These are phyloP conservation scores for Apogon talboti DNA, from an alignment of 2,797 vertebrate genomes.

Conservation along the genomic window DNA sequence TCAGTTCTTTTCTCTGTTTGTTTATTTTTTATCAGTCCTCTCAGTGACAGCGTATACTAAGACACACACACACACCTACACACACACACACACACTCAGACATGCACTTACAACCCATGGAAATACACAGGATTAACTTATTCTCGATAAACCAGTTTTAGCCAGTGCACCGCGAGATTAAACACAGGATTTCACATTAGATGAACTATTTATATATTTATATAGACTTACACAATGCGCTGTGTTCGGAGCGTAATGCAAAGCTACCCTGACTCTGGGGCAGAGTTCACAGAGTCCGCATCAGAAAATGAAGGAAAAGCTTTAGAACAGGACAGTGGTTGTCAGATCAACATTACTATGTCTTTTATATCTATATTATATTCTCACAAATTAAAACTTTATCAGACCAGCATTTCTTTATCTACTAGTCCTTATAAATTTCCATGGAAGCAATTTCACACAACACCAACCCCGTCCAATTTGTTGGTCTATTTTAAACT, in stretches of 20 bases:
- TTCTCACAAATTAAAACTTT: conserved; percentile 5
- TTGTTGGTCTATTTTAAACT: conserved; percentile 63
- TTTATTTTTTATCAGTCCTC: conserved; percentile 3
- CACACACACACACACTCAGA: conserved; percentile 5
- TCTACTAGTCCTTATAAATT: conserved; percentile 12
- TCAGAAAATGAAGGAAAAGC: conserved; percentile 18
- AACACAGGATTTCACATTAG: conserved; percentile 67
- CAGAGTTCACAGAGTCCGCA: conserved; percentile 23
- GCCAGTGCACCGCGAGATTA: conserved; percentile 69
- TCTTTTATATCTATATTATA: background rate
- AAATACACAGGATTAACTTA: conserved; percentile 68
- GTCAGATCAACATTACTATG: conserved; percentile 22
- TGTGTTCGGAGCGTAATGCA: conserved; percentile 32
- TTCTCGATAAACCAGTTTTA: conserved; percentile 65
- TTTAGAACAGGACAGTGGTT: conserved; percentile 14
- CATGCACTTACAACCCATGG: conserved; percentile 3
- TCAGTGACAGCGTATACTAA: conserved; percentile 10
- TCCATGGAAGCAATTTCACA: conserved; percentile 43
- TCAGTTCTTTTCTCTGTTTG: conserved; percentile 8
- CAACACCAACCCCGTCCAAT: conserved; percentile 40
- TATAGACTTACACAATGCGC: conserved; percentile 45
- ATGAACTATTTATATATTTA: conserved; percentile 63
- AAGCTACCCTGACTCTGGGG: conserved; percentile 1
- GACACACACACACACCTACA: background rate
- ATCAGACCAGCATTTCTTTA: conserved; percentile 11